phyloP scores from a whole-genome alignment of 2,113 vertebrate species.

The Nanorana parkeri region DNA sequence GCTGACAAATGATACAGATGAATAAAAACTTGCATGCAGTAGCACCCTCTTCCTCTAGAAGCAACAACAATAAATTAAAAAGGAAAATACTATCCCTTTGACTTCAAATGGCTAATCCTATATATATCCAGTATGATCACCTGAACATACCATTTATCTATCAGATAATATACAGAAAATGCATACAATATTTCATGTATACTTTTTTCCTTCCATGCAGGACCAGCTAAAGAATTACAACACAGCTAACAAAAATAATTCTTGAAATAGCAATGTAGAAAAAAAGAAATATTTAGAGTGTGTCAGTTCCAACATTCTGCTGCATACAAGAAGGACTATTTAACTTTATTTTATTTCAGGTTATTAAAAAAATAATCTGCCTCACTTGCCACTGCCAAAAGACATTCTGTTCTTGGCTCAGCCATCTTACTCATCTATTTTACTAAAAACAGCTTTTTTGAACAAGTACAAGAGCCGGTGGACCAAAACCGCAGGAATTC shows the following conservation, averaged over 20 bases:
- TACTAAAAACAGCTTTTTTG: constrained; percentile 80
- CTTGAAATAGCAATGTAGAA: background rate
- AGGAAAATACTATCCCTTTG: too few relatives aligned
- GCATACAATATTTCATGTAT: background rate
- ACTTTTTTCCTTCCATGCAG: background rate
- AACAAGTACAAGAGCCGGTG: constrained; percentile 88
- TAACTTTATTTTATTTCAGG: constrained; percentile 8
- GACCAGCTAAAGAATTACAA: background rate
- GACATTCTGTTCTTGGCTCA: constrained; percentile 89
- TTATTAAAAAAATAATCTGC: constrained; percentile 69
- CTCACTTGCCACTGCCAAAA: constrained; percentile 69
- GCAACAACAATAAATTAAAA: too few relatives aligned
- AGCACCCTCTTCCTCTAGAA: too few relatives aligned
- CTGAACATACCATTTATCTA: too few relatives aligned
- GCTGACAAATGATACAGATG: too few relatives aligned
- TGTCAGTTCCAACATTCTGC: background rate
- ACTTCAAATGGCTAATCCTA: too few relatives aligned
- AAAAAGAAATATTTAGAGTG: constrained; percentile 46
- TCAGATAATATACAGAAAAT: too few relatives aligned
- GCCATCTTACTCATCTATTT: constrained; percentile 75
- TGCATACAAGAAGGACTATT: constrained; percentile 60
- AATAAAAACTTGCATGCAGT: too few relatives aligned
- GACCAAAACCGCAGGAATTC: constrained; percentile 91
- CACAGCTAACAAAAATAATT: background rate
- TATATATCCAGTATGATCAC: too few relatives aligned